Evolutionary conservation across 2,888 invertebrate species (phyloP).

Genomic region (Drosophila bunnanda): DNA sequence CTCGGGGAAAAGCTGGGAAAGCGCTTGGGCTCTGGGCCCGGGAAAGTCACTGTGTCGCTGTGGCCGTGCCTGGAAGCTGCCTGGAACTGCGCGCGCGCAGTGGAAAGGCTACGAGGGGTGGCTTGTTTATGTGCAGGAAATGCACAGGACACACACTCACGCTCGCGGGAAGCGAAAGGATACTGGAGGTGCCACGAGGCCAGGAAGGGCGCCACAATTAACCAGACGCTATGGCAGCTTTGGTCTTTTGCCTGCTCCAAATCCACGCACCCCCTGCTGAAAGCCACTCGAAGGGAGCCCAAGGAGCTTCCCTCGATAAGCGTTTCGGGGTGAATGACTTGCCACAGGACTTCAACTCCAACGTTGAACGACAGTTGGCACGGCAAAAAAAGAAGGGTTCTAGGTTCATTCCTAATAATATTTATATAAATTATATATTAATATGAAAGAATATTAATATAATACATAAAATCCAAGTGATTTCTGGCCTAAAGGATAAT

Average conservation of each 20-base stretch:
- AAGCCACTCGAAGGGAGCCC: slow-evolving; percentile 6
- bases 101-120: slow-evolving; percentile 1
- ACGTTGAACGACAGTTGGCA: slow-evolving; percentile 8
- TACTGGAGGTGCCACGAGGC: slow-evolving; percentile 61
- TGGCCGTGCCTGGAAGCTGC: no score
- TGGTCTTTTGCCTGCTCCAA: slow-evolving; percentile 60
- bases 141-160: slow-evolving; percentile 54
- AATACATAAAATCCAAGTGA: not conserved
- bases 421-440: no score
- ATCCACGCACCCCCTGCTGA: not conserved
- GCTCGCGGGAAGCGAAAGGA: slow-evolving; percentile 1
- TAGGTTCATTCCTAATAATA: no score
- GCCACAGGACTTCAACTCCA: slow-evolving; percentile 12
- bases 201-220: slow-evolving; percentile 73
- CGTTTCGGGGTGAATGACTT: slow-evolving; percentile 69
- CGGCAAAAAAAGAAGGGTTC: not conserved
- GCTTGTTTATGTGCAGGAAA: slow-evolving; percentile 75
- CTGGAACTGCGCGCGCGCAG: not conserved
- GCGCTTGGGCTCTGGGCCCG: slow-evolving; percentile 30
- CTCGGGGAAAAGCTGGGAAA: slow-evolving; percentile 24
- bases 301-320: slow-evolving; percentile 21
- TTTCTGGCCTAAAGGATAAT: not conserved
- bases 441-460: no score
- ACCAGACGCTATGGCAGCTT: slow-evolving; percentile 45
- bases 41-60: slow-evolving; percentile 12